Evolutionary conservation across 2,113 vertebrate species (phyloP).

Genomic region (Phrynosoma platyrhinos): DNA sequence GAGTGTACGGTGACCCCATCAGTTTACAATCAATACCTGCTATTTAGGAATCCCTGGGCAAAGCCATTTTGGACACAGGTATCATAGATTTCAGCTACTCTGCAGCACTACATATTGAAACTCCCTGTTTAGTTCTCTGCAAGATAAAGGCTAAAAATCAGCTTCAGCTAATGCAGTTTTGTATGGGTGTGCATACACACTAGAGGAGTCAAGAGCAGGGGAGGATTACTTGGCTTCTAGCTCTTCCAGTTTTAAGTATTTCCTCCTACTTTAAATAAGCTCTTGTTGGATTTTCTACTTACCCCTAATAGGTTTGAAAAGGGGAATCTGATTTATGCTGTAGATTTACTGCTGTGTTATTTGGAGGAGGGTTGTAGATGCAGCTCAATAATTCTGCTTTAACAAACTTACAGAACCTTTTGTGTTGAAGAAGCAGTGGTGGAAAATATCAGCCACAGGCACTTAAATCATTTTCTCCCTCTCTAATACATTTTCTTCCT

Average conservation of each 20-base stretch:
- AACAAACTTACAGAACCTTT: slow-evolving; percentile 28
- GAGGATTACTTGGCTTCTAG: slow-evolving; percentile 11
- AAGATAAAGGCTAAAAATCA: background rate
- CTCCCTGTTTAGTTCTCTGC: background rate
- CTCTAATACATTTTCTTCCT: background rate
- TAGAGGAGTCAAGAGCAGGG: background rate
- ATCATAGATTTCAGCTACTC: background rate
- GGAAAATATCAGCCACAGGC: slow-evolving; percentile 1
- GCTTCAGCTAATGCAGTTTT: slow-evolving; percentile 17
- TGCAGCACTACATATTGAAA: background rate
- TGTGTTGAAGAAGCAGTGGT: slow-evolving; percentile 5
- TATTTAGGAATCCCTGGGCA: slow-evolving; percentile 14
- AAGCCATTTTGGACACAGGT: slow-evolving; percentile 10
- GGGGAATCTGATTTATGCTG: slow-evolving; percentile 1
- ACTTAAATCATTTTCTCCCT: slow-evolving; percentile 39
- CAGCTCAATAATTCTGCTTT: slow-evolving; percentile 34
- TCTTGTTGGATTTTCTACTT: slow-evolving; percentile 17
- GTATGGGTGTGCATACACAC: background rate
- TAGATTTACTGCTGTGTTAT: background rate
- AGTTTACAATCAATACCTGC: background rate
- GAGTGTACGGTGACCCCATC: slow-evolving; percentile 5
- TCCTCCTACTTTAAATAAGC: slow-evolving; percentile 32
- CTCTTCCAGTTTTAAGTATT: background rate
- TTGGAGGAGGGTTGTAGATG: background rate
- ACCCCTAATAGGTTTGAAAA: slow-evolving; percentile 12